Evolutionary conservation across 2,113 vertebrate genomes (phyloP).

Genomic region (Macaca mulatta): DNA sequence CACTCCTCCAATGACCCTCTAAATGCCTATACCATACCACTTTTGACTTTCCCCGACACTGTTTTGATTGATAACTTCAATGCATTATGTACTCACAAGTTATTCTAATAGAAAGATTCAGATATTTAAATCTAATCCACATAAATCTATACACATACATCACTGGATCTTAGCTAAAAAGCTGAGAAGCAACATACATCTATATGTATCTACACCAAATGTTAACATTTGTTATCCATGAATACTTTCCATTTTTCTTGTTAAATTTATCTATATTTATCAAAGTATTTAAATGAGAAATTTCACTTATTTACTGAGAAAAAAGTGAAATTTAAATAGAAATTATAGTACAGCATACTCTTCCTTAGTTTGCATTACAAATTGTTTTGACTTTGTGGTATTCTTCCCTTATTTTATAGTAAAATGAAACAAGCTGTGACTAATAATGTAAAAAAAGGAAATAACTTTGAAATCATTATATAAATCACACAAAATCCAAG

Average conservation of each 20-base stretch:
- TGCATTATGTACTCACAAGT: background rate
- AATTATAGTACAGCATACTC: background rate
- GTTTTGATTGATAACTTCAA: background rate
- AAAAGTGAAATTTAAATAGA: background rate
- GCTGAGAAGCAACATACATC: too few relatives aligned
- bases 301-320: background rate
- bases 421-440: background rate
- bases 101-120: background rate
- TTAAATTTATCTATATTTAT: background rate
- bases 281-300: background rate
- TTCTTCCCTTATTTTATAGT: background rate
- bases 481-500: background rate
- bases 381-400: background rate
- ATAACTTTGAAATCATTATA: background rate
- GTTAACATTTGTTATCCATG: background rate
- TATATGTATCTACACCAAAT: background rate
- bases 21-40: background rate
- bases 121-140: background rate
- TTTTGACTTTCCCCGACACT: background rate
- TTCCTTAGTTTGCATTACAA: background rate
- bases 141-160: background rate
- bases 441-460: background rate
- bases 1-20: background rate
- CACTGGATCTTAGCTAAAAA: too few relatives aligned
- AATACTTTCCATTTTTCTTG: background rate